Conservation (phyloP, 1,140 invertebrate species). For the Saccostrea glomerata region DNA sequence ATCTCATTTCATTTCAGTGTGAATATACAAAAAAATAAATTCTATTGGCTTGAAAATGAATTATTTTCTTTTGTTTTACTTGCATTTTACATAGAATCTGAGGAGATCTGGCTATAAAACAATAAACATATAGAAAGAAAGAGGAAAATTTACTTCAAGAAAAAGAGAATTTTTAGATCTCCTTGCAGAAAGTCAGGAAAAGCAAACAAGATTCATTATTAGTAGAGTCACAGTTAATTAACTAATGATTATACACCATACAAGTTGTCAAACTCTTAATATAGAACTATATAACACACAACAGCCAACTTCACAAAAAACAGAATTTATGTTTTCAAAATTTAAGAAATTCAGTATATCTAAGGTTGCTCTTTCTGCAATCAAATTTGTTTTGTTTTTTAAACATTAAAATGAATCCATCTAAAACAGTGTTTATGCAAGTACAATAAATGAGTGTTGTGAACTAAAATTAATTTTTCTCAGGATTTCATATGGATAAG, state of each 20-base stretch:
- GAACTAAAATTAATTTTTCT: too few relatives aligned
- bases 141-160: not conserved
- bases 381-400: too few relatives aligned
- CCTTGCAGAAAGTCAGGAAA: not conserved
- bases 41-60: too few relatives aligned
- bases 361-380: not conserved
- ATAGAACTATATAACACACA: not conserved
- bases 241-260: not conserved
- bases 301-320: not conserved
- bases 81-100: not conserved
- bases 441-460: too few relatives aligned
- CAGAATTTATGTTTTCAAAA: not conserved
- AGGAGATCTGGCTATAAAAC: not conserved
- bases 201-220: conserved; percentile 5
- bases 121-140: not conserved
- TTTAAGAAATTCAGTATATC: not conserved
- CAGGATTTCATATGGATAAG: too few relatives aligned
- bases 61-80: too few relatives aligned
- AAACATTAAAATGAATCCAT: too few relatives aligned
- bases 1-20: too few relatives aligned
- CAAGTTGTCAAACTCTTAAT: not conserved
- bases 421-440: too few relatives aligned
- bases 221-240: conserved; percentile 12
- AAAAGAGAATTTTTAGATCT: not conserved
- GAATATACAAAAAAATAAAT: too few relatives aligned